Base-by-base conservation (phyloP, 2,113 vertebrate species). In the Equus quagga region DNA sequence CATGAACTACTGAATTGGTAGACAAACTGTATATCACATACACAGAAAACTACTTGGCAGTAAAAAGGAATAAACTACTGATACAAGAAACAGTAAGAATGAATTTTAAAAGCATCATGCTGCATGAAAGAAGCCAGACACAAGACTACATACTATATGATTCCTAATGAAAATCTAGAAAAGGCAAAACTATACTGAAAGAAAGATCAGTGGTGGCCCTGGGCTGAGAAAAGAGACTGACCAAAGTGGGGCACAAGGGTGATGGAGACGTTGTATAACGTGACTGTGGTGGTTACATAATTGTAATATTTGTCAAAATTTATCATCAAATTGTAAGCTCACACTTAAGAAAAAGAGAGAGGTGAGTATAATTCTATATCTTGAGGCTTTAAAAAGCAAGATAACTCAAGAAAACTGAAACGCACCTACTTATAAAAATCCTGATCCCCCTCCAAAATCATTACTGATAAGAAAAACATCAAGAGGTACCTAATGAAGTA, bases 281-380 rank as follows among this genome's bases (percentile, higher is more conserved):
- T 65, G 62, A 36, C 2, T 88, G 19, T 54, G 54, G 46, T 44
- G 69, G 10, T 91, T 78, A 96, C 19, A 11, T 92, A 88, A 96
- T 0, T 64, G 3, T 33, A 87, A 44, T 23, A 78, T 54, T 46
- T 89, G 46, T 88, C 70, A 92, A 94, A 91, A 96, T 65, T 88
- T 56, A 94, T 88, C 62, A 94, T 88, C 69, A 95, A 80, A 84
- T 44, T 95, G 33, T 89, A 95, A 83, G 36, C 33, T 69, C 31
- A 76, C 13, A 44, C 21, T 89, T 78, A 12, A 88, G 36, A 92
- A 91, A 76, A 84, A 70, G 6, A 80, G 26, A 64, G 23, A 73
- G 31, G 15, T 9, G 65, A n/a, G n/a, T 86, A 60, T 51, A 84
- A 83, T 72, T 88, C 36, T 84, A 51, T 80, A 75, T 19, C 33